Conservation (phyloP, 2,113 vertebrate species). For the Ondatra zibethicus region DNA sequence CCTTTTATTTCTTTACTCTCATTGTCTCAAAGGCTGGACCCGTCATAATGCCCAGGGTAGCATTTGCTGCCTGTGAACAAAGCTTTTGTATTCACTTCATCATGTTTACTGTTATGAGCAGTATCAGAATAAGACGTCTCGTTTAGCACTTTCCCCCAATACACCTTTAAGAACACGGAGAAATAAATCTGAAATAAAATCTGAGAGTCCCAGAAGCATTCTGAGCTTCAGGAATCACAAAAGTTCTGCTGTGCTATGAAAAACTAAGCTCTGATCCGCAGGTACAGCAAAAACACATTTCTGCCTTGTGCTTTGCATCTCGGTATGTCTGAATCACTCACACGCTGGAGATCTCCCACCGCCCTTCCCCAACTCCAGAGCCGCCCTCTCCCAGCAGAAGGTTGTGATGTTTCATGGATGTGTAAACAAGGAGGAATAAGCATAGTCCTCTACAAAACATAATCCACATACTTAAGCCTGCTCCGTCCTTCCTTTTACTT, state of each 20-base stretch:
- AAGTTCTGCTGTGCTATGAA: slow-evolving; percentile 71
- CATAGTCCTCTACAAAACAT: background rate
- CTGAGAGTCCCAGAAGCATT: slow-evolving; percentile 74
- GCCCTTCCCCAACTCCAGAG: slow-evolving; percentile 16
- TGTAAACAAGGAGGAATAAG: slow-evolving; percentile 60
- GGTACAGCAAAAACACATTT: slow-evolving; percentile 74
- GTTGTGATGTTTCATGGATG: background rate
- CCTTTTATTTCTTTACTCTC: slow-evolving; percentile 59
- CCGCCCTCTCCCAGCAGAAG: slow-evolving; percentile 11
- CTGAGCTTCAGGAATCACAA: slow-evolving; percentile 74
- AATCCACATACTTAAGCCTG: background rate
- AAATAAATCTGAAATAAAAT: slow-evolving; percentile 75
- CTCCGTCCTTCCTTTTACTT: background rate
- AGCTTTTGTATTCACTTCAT: slow-evolving; percentile 63
- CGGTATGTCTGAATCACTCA: slow-evolving; percentile 71
- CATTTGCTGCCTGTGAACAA: slow-evolving; percentile 54
- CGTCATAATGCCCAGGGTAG: slow-evolving; percentile 7
- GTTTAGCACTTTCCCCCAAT: slow-evolving; percentile 57
- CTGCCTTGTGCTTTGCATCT: slow-evolving; percentile 73
- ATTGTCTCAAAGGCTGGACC: slow-evolving; percentile 42
- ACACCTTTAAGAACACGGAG: slow-evolving; percentile 57
- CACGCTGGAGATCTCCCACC: slow-evolving; percentile 1
- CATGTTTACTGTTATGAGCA: slow-evolving; percentile 69
- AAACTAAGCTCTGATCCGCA: slow-evolving; percentile 74
- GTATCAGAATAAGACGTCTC: slow-evolving; percentile 63